Evolutionary conservation across 2,113 vertebrate species (phyloP).

Genomic region (Brienomyrus brachyistius): DNA sequence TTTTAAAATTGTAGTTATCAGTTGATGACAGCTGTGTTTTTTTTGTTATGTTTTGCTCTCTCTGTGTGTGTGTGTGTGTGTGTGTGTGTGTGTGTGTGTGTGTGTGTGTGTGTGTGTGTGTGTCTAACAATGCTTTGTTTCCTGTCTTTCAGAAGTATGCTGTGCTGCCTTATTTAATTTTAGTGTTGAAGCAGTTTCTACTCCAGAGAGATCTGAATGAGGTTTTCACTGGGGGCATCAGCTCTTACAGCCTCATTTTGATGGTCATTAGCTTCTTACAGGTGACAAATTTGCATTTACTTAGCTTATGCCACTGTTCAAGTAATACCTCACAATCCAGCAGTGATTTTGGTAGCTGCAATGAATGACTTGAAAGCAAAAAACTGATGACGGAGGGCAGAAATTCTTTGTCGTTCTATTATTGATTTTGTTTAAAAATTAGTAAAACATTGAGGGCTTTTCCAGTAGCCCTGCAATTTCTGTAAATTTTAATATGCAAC

Average conservation of each 20-base stretch:
- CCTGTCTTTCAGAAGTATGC: constrained; percentile 30
- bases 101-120: background rate
- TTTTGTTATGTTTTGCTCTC: background rate
- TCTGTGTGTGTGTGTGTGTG: background rate
- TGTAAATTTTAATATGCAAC: background rate
- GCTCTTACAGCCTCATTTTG: constrained; percentile 36
- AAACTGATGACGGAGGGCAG: background rate
- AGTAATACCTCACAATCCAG: background rate
- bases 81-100: background rate
- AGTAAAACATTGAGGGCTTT: background rate
- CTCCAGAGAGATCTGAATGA: constrained; percentile 38
- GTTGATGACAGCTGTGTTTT: background rate
- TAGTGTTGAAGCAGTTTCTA: constrained; percentile 38
- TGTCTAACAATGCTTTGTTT: background rate
- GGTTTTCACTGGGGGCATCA: constrained; percentile 36
- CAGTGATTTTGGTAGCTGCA: background rate
- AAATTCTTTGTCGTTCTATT: background rate
- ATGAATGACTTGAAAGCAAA: background rate
- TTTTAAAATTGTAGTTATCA: background rate
- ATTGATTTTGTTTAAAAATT: background rate
- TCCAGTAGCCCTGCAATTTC: background rate
- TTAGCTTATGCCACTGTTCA: background rate
- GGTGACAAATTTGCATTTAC: constrained; percentile 11
- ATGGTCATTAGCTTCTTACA: constrained; percentile 37
- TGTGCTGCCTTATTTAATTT: constrained; percentile 35